These are phyloP conservation scores for Salvelinus fontinalis DNA, from an alignment of 2,113 vertebrate genomes.

Conservation along the genomic window DNA sequence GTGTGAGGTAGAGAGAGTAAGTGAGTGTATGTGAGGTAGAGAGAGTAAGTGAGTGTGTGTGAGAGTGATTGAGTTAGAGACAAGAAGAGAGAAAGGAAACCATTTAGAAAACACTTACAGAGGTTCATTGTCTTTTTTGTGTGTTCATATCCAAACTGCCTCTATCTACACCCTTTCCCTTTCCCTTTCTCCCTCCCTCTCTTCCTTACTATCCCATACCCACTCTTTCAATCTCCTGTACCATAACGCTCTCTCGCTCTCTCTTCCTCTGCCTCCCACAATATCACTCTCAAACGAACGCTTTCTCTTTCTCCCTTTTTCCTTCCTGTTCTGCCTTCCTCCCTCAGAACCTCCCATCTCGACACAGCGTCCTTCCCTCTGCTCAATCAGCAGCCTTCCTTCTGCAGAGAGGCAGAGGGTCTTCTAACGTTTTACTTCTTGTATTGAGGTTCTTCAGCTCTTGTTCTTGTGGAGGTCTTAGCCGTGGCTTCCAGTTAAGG, in stretches of 20 bases:
- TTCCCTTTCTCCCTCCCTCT: neutral
- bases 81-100: constrained; percentile 3
- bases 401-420: constrained; percentile 4
- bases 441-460: too few species aligned
- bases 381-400: neutral
- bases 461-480: neutral
- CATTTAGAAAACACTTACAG: constrained; percentile 26
- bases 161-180: too few species aligned
- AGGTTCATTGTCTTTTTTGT: constrained; percentile 16
- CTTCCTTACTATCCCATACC: neutral
- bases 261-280: too few species aligned
- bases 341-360: neutral
- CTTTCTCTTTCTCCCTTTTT: neutral
- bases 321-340: neutral
- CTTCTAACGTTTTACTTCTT: constrained; percentile 1
- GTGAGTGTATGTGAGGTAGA: too few species aligned
- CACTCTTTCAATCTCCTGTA: neutral
- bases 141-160: neutral
- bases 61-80: neutral
- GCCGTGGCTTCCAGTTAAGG: constrained; percentile 61
- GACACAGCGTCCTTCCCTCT: too few species aligned
- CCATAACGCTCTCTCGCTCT: neutral
- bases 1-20: neutral
- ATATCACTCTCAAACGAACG: neutral
- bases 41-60: neutral